phyloP scores from a whole-genome alignment of 2,888 invertebrate genomes.

The Liodrosophila aerea region DNA sequence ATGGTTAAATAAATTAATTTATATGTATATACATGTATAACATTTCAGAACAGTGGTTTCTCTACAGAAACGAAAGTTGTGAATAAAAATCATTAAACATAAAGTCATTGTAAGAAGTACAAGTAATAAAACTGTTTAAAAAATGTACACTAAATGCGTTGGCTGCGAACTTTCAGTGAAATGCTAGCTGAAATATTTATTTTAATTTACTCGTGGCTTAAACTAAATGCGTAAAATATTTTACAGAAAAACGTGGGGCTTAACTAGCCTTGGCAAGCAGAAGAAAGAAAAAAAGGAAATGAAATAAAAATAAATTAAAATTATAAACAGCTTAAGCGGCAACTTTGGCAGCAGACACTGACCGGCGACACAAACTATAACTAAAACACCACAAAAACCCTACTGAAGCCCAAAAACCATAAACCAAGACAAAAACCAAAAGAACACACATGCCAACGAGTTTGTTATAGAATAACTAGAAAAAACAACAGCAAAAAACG shows the following conservation, averaged over 20 bases:
- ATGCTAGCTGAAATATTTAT: background rate
- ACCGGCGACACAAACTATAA: constrained; percentile 21
- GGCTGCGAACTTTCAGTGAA: background rate
- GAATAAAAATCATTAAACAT: background rate
- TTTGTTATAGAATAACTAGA: constrained; percentile 11
- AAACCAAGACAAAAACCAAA: constrained; percentile 64
- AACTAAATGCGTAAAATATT: constrained; percentile 33
- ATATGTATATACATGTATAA: too few species aligned
- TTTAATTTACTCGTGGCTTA: constrained; percentile 13
- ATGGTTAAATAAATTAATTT: background rate
- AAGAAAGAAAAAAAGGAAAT: constrained; percentile 33
- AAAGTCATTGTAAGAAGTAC: background rate
- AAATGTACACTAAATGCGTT: background rate
- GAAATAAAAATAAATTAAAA: constrained; percentile 52
- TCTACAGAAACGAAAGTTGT: too few species aligned
- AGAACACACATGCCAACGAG: constrained; percentile 21
- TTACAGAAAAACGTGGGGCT: constrained; percentile 37
- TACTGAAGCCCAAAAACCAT: constrained; percentile 60
- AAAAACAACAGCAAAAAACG: constrained; percentile 22
- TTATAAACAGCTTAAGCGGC: constrained; percentile 69
- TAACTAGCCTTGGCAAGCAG: constrained; percentile 14
- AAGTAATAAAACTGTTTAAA: background rate
- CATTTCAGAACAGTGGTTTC: too few species aligned
- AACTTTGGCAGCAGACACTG: constrained; percentile 42
- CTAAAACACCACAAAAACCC: constrained; percentile 9